A percentile compares a stretch with the other conserved stretches of the same genome.
These are phyloP conservation scores for Monopterus albus DNA, from an alignment of 2,113 vertebrate species.

Conservation along the genomic window DNA sequence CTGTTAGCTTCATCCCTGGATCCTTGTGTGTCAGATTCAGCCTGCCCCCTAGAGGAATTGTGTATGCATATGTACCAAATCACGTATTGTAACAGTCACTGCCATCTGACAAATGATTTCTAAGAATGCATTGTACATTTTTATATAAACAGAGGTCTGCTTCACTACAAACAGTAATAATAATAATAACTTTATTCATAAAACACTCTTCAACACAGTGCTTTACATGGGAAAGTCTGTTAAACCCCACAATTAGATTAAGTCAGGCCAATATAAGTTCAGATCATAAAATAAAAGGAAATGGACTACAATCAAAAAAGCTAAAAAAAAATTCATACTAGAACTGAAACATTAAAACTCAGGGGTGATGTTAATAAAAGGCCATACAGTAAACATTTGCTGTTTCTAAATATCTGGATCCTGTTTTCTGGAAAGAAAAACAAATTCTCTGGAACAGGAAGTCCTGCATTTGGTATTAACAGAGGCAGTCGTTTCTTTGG, in stretches of 20 bases:
- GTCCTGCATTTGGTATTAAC: too few species aligned
- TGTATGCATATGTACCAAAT: neutral
- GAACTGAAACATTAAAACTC: too few species aligned
- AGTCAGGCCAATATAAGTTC: neutral
- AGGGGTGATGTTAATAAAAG: too few species aligned
- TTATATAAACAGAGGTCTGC: too few species aligned
- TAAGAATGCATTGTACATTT: too few species aligned
- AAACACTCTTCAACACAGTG: neutral
- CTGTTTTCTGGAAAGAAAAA: too few species aligned
- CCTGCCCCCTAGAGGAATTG: conserved; percentile 76
- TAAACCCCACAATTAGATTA: neutral
- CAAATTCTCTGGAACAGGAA: too few species aligned
- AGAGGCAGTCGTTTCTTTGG: too few species aligned
- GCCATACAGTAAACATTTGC: too few species aligned
- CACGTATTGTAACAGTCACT: neutral
- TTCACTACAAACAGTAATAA: too few species aligned
- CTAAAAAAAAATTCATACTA: too few species aligned
- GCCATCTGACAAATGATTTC: neutral
- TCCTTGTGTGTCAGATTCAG: conserved; percentile 46
- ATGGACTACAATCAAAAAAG: neutral
- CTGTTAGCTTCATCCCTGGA: neutral
- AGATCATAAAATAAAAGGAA: neutral
- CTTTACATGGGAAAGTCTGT: neutral
- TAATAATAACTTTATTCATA: neutral
- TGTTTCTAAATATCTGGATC: too few species aligned